Percentiles rank a stretch among this genome's conserved stretches.
phyloP scores from a whole-genome alignment of 2,113 vertebrate genomes.

The Atractosteus spatula region DNA sequence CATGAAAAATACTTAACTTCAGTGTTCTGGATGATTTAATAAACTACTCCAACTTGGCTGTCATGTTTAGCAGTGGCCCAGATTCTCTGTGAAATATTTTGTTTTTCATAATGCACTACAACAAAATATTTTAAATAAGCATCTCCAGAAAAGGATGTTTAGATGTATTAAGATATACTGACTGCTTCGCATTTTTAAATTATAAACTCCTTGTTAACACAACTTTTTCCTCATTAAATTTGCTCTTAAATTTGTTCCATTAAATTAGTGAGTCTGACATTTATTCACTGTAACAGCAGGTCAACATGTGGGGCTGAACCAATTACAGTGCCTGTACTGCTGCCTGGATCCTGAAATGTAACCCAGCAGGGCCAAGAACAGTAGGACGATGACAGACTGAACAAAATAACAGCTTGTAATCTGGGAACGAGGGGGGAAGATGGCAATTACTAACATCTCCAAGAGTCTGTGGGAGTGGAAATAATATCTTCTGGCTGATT shows the following conservation, averaged over 20 bases:
- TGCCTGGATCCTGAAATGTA: background rate
- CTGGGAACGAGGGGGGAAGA: background rate
- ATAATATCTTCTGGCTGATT: background rate
- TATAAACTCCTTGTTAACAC: too few species aligned
- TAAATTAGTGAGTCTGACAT: conserved; percentile 16
- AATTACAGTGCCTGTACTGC: conserved; percentile 1
- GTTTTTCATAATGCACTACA: too few species aligned
- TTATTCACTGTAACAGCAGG: background rate
- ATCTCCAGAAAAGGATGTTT: too few species aligned
- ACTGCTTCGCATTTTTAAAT: too few species aligned
- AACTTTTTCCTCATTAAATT: background rate
- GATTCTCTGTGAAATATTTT: too few species aligned
- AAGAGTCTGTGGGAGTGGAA: background rate
- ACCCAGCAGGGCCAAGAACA: background rate
- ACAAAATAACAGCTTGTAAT: conserved; percentile 20
- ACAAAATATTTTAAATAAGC: too few species aligned
- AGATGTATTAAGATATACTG: too few species aligned
- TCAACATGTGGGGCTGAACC: conserved; percentile 12
- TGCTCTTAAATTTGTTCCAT: conserved; percentile 19
- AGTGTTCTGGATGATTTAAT: too few species aligned
- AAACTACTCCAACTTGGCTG: too few species aligned
- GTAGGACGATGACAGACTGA: conserved; percentile 11
- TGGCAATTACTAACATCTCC: conserved; percentile 15
- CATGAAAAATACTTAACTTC: too few species aligned
- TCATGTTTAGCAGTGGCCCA: too few species aligned